Evolutionary conservation across 2,113 vertebrate genomes (phyloP), one percentile per base, ranked within the genome.

Genomic region (Pelusios castaneus): DNA sequence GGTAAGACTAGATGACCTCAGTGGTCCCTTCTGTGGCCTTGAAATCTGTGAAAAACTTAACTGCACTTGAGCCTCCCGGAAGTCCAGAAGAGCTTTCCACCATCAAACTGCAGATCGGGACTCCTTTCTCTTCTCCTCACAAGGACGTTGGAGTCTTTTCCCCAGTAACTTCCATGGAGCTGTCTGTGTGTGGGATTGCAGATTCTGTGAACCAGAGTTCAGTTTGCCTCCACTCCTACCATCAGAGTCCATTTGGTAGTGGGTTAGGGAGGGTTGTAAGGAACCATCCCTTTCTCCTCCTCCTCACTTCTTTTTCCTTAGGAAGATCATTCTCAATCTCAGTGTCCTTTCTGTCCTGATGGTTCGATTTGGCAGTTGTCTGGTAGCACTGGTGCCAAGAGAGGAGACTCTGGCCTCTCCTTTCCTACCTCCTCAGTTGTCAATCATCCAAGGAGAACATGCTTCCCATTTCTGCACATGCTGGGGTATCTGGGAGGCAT

Each of bases 361-460:
- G 76, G 79, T 31, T 91, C 90, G 84, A 91, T 70, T 77, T 91
- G 84, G 47, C 47, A 87, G 47, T 91, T 91, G 84, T 87, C 89
- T 82, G 52, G 54, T 41, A 77, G 52, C 24, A 51, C 75, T 80
- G 60, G 77, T 85, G 77, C 83, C 89, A 91, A 84, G 54, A 85
- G 77, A 85, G 80, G 78, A 91, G 52, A 12, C 77, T 41, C 77
- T 29, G 27, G 56, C 11, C 56, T 38, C 67, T 38, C n/a, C 17
- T 82, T 84, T 54, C 76, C 75, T 81, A 52, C 86, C 81, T 80
- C 63, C 75, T 91, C 84, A 82, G 78, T 78, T 86, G 79, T 91
- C 38, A 54, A 84, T 87, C 55, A 87, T 78, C 55, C 43, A 91
- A 60, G 55, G 49, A 17, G 67, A 70, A 70, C n/a, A 16, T 70